These are phyloP conservation scores for Melieria picta DNA, from an alignment of 2,888 invertebrate genomes.

Conservation along the genomic window DNA sequence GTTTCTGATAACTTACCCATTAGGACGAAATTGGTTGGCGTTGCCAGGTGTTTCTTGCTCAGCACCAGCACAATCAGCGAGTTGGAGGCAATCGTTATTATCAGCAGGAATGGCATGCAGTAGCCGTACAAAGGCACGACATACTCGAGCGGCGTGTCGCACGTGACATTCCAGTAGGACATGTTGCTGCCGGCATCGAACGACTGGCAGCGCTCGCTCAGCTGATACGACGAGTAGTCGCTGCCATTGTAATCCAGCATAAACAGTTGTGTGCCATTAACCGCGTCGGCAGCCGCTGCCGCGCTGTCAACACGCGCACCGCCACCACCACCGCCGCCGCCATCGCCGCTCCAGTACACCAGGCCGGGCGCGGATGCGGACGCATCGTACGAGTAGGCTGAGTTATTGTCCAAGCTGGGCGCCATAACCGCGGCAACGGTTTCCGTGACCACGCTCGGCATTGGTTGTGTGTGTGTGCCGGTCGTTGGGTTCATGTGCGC, in stretches of 20 bases:
- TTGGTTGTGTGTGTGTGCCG: constrained; percentile 29
- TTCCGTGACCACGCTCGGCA: constrained; percentile 45
- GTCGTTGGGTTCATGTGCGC: no score
- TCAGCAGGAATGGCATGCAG: constrained; percentile 80
- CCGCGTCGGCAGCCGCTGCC: constrained; percentile 20
- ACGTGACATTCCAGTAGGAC: constrained; percentile 64
- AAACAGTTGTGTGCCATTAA: constrained; percentile 28
- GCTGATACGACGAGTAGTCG: constrained; percentile 42
- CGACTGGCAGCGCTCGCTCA: constrained; percentile 49
- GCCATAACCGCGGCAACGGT: constrained; percentile 47
- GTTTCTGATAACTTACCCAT: constrained; percentile 70
- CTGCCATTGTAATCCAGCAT: constrained; percentile 44
- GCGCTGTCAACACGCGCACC: constrained; percentile 28
- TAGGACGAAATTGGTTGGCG: constrained; percentile 90
- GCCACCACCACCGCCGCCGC: constrained; percentile 11
- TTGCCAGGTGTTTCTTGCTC: constrained; percentile 87
- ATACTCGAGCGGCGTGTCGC: constrained; percentile 62
- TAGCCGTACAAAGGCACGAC: constrained; percentile 64
- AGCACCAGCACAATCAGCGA: constrained; percentile 90
- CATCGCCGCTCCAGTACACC: constrained; percentile 44
- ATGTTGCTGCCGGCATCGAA: constrained; percentile 51
- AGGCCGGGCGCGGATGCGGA: constrained; percentile 41
- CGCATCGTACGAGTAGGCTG: constrained; percentile 40
- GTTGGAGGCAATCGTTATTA: constrained; percentile 90
- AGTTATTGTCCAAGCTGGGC: constrained; percentile 42